Evolutionary conservation across 1,140 invertebrate species (phyloP).

Genomic region (Whitmania pigra): DNA sequence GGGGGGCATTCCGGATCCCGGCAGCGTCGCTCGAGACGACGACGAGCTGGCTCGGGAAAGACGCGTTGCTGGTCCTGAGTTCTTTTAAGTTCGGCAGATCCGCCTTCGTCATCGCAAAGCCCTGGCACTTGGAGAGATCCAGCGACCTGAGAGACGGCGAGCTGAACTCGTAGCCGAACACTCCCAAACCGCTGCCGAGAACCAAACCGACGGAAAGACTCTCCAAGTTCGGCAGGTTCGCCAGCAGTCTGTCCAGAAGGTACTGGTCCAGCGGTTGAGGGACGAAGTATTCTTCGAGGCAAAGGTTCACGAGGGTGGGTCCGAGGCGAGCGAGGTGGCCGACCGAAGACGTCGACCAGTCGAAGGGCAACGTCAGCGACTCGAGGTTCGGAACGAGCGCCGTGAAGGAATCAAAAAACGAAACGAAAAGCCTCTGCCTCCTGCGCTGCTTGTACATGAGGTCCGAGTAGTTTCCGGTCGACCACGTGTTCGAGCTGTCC

Average conservation of each 20-base stretch:
- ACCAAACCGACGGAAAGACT: slow-evolving; percentile 35
- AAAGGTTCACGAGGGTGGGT: slow-evolving; percentile 30
- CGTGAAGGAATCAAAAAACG: slow-evolving; percentile 35
- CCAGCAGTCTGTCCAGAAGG: slow-evolving; percentile 30
- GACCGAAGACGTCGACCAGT: slow-evolving; percentile 36
- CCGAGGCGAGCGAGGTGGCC: slow-evolving; percentile 31
- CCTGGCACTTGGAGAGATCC: slow-evolving; percentile 36
- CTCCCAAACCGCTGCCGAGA: slow-evolving; percentile 31
- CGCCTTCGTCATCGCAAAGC: slow-evolving; percentile 33
- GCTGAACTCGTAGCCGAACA: slow-evolving; percentile 29
- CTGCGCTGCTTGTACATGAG: slow-evolving; percentile 29
- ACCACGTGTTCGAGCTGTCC: slow-evolving; percentile 24
- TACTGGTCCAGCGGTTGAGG: slow-evolving; percentile 32
- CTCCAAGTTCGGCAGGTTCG: slow-evolving; percentile 25
- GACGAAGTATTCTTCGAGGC: slow-evolving; percentile 38
- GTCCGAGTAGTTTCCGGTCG: slow-evolving; percentile 26
- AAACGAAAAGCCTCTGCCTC: slow-evolving; percentile 33
- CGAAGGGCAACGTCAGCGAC: slow-evolving; percentile 37
- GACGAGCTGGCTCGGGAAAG: slow-evolving; percentile 34
- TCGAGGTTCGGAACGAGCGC: slow-evolving; percentile 30
- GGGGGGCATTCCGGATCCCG: slow-evolving; percentile 22
- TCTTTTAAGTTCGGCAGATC: slow-evolving; percentile 31
- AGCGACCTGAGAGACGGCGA: slow-evolving; percentile 33
- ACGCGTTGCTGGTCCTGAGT: slow-evolving; percentile 29
- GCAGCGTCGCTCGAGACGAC: slow-evolving; percentile 23